Base-by-base conservation (phyloP, 2,113 vertebrate genomes). In the Astur gentilis region DNA sequence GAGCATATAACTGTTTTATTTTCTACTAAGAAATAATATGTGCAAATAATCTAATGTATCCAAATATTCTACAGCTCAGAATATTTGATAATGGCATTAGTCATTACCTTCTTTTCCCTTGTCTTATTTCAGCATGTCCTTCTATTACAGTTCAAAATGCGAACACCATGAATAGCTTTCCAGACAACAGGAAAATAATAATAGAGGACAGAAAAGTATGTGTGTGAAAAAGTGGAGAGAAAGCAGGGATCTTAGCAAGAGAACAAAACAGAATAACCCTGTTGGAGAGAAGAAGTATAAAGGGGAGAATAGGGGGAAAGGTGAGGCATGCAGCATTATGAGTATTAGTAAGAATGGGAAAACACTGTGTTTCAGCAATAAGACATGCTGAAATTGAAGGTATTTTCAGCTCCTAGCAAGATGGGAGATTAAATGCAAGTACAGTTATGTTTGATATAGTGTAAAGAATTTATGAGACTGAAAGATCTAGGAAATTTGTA, bases 341-440 rank as follows among this genome's bases (percentile, higher is more conserved):
- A 92, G 40, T 83, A 95, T 97, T 96, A 94, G 70, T 72, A 95
- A 95, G 44, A 71, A 93, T 27, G 17, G 10, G 23, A 92, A 87
- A 95, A 90, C 34, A 62, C 14, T 57, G 25, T 61, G 50, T 90
- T 95, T 85, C 52, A 73, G 36, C 45, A 93, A 83, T 77, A 86
- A 88, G 73, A 86, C 21, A 20, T 26, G 21, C 18, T 62, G 38
- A 95, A 89, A 90, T 75, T 54, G 54, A 83, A 91, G 22, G 10
- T 36, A 44, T 84, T 94, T 92, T 70, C 47, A 89, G 32, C 22
- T 89, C 25, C 64, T 94, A 61, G 42, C 7, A 82, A 78, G 38
- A 77, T 13, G 27, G 27, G 23, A 87, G n/a, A 60, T 64, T 84
- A 94, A 89, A 84, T 79, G 49, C 16, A 78, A 87, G 47, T 36